Base-by-base conservation (phyloP, 2,888 invertebrate genomes). In the Nemoura dubitans region DNA sequence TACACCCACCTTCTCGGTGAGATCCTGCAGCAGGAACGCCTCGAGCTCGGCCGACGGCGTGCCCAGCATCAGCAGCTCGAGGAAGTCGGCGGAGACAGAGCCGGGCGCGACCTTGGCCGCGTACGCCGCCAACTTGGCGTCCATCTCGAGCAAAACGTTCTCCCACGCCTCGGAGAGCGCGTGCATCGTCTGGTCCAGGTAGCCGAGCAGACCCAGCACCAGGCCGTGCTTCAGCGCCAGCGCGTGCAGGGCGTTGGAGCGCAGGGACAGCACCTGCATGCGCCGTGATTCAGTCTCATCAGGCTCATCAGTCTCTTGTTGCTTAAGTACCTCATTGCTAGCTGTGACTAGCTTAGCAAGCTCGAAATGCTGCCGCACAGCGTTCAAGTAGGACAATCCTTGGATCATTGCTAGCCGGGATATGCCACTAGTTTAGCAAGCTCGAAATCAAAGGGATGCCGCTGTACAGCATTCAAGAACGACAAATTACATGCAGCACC, bases 151-250 rank as follows among this genome's bases (percentile, higher is more conserved):
- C 76, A 98, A 93, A 89, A 98, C 97, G 88, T 97, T 97, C 91
- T 98, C 98, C 98, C 98, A 98, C 0, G 98, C 96, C 92, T 98
- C 98, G 76, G 94, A 95, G 88, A 98, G 95, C 7, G 96, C 95
- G 89, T 94, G 94, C 91, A 97, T 95, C 0, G 97, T 96, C 89
- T 95, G 95, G 86, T 95, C 95, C 43, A 97, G 90, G 89, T 93
- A 93, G 90, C 94, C 94, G 90, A 96, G 92, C 77, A 97, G 93
- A 89, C 95, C 91, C n/a, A 94, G 91, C 36, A 97, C 93, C 90
- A 96, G 95, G 7, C 95, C 95, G 91, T 96, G 95, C 90, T 96
- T 96, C 82, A 94, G 93, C 0, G 97, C 96, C 81, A 97, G 92
- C 29, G 95, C 92, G 90, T 95, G 95, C 76, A 97, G 92, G 90